Base-by-base conservation (phyloP, 35 echinoderm and acorn worm species). In the Eucidaris tribuloides region DNA sequence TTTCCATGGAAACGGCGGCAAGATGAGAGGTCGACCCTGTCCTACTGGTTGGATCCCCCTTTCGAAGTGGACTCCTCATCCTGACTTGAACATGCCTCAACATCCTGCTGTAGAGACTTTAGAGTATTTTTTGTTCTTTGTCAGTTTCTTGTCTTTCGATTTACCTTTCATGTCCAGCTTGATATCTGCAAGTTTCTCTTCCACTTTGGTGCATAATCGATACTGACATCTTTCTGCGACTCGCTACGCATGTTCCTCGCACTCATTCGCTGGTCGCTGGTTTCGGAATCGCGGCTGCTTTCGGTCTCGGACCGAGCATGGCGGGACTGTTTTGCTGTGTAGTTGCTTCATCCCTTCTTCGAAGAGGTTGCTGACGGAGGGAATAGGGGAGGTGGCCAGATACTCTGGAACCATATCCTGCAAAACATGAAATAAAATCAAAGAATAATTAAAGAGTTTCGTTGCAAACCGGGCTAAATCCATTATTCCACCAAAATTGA, bases 301-400 rank as follows among this genome's bases (percentile, higher is more conserved):
- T 93, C 86, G 7, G 91, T 88, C 52, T 87, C 65, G 22, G 83
- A 56, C 17, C 83, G 76, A 19, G 50, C 24, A 32, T 82, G 45
- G 57, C 55, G 37, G 29, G 56, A 45, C 15, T 49, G 23, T 28
- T 50, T 87, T 77, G 14, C 63, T 79, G 40, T 88, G 85, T 7
- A 98, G 77, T 62, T 84, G 27, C 7, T 92, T 85, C 55, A 98
- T 76, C 36, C 95, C 95, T 27, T 92, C 83, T 66, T 89, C 65
- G 83, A 98, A 93, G 1, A 98, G 46, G 15, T 81, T 39, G 17
- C 27, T 18, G 24, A 78, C 48, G 7, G 86, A 85, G 19, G 78
- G 86, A 33, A 98, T 82, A 15, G 90, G 95, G 5, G 90, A 93
- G 1, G 95, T 89, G 28, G 90, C 86, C 19, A 93, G 63, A 63